Conservation (phyloP, 2,888 invertebrate genomes). For the Pyrgus malvae region DNA sequence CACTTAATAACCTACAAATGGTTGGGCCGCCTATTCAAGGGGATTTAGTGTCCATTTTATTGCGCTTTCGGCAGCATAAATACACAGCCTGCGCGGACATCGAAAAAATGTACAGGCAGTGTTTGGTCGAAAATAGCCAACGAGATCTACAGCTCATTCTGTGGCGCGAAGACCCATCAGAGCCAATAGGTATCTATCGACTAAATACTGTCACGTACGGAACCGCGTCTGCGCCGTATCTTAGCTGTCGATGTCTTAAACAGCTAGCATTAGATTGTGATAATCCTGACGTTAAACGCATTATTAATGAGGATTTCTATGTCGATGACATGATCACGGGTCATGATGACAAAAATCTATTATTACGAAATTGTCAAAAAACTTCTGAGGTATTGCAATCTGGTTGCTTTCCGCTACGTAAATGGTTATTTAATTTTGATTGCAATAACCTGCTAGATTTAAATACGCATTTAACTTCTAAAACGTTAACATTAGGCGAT, state of each 20-base stretch:
- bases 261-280: constrained; percentile 40
- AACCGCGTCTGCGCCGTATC: constrained; percentile 35
- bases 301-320: constrained; percentile 36
- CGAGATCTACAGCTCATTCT: constrained; percentile 20
- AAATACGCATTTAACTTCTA: neutral
- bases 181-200: constrained; percentile 25
- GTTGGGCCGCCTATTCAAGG: constrained; percentile 31
- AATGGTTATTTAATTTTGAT: constrained; percentile 21
- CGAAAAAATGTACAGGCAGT: constrained; percentile 38
- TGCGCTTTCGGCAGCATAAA: constrained; percentile 34
- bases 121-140: constrained; percentile 20
- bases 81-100: constrained; percentile 36
- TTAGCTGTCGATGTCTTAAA: constrained; percentile 39
- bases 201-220: constrained; percentile 37
- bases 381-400: constrained; percentile 4
- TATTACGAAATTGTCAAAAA: constrained; percentile 7
- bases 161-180: constrained; percentile 30
- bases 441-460: neutral
- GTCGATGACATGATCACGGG: constrained; percentile 38
- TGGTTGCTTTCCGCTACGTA: constrained; percentile 23
- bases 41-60: constrained; percentile 27
- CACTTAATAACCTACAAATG: constrained; percentile 33
- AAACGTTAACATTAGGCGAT: constrained; percentile 10
- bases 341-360: constrained; percentile 16
- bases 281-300: constrained; percentile 27